Percentiles rank a stretch among this genome's conserved stretches.
Conservation (phyloP, 2,113 vertebrate genomes). For the Coturnix japonica region DNA sequence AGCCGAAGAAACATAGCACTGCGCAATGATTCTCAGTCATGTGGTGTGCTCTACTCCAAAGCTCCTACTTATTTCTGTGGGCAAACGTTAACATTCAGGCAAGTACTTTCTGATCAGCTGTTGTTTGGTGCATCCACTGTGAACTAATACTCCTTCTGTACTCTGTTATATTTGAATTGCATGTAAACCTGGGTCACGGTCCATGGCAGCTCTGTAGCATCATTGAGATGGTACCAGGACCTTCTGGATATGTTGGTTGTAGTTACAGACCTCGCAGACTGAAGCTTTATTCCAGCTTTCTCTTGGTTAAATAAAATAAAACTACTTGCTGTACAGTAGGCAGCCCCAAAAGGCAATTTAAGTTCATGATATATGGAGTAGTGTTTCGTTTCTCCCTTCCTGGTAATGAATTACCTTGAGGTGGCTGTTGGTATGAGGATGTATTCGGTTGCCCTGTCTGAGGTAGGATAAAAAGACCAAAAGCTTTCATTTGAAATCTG, state of each 20-base stretch:
- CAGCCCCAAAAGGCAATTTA: background rate
- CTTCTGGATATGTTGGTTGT: background rate
- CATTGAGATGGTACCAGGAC: background rate
- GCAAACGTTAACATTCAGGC: conserved; percentile 95
- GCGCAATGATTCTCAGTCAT: conserved; percentile 84
- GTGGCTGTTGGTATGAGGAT: background rate
- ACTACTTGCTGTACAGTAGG: background rate
- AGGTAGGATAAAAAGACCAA: conserved; percentile 5
- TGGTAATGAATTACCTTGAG: background rate
- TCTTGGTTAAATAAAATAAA: conserved; percentile 18
- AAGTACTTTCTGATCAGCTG: conserved; percentile 38
- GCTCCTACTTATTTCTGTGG: conserved; percentile 92
- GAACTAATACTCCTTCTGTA: background rate
- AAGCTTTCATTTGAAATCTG: conserved; percentile 17
- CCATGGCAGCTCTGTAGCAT: background rate
- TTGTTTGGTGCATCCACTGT: background rate
- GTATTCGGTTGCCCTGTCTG: background rate
- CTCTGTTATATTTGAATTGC: background rate
- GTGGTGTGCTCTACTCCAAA: conserved; percentile 90
- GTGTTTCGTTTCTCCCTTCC: conserved; percentile 1
- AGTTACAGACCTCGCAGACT: background rate
- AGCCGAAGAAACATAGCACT: conserved; percentile 94
- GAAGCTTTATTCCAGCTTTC: conserved; percentile 18
- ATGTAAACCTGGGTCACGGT: background rate
- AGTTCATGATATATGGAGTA: background rate